Conservation (phyloP, 2,888 invertebrate species). For the Aphrophora alni region DNA sequence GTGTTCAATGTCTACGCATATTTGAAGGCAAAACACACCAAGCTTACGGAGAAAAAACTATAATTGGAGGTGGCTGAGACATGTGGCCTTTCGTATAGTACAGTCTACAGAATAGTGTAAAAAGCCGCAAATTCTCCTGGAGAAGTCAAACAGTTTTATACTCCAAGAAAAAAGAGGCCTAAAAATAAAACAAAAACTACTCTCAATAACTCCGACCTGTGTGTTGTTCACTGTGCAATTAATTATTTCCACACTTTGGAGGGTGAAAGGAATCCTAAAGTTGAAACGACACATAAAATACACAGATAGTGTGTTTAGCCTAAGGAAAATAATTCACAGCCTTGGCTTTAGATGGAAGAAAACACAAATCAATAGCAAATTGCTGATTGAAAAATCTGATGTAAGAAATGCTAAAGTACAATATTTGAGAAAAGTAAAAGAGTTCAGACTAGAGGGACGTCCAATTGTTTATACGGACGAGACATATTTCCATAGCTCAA, state of each 20-base stretch:
- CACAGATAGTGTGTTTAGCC: not conserved
- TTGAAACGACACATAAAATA: not conserved
- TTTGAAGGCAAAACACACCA: too few species aligned
- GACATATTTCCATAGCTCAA: not conserved
- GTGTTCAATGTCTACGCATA: too few species aligned
- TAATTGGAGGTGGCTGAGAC: not conserved
- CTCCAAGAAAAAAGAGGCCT: too few species aligned
- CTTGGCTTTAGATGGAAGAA: conserved; percentile 15
- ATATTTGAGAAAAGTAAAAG: not conserved
- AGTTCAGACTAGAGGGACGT: not conserved
- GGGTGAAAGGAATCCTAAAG: not conserved
- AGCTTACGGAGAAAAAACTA: not conserved
- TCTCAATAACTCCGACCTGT: not conserved
- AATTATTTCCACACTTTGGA: not conserved
- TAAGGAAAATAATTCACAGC: not conserved
- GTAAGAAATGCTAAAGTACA: not conserved
- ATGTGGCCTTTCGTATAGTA: conserved; percentile 7
- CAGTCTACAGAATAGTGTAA: not conserved
- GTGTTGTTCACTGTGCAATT: not conserved
- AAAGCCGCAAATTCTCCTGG: not conserved
- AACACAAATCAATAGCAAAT: not conserved
- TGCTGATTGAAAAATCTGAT: not conserved
- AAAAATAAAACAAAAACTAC: conserved; percentile 9
- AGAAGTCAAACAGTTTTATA: not conserved
- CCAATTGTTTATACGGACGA: conserved; percentile 14